Evolutionary conservation across 2,113 vertebrate genomes (phyloP).

Genomic region (Neolamprologus ventralis): DNA sequence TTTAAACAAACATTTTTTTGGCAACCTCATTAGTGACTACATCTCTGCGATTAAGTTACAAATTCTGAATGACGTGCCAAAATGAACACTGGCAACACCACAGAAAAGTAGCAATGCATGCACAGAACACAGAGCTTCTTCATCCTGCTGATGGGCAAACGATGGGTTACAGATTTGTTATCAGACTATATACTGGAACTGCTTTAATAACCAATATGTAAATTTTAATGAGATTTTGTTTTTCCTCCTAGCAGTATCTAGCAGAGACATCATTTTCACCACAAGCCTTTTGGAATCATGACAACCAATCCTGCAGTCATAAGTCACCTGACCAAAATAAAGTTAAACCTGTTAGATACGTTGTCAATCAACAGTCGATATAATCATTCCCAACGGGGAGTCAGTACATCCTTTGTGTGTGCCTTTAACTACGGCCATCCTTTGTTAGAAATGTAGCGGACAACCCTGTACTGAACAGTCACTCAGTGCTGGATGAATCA

Average conservation of each 20-base stretch:
- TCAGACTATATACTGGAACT: background rate
- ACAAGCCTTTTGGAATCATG: background rate
- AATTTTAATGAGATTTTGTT: slow-evolving; percentile 47
- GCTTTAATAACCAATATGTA: slow-evolving; percentile 36
- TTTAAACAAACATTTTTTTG: background rate
- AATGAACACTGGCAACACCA: background rate
- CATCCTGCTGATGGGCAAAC: background rate
- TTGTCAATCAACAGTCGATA: slow-evolving; percentile 1
- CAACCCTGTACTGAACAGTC: background rate
- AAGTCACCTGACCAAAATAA: slow-evolving; percentile 2
- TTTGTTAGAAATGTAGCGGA: background rate
- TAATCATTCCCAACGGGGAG: background rate
- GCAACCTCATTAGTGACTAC: background rate
- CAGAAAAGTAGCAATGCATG: background rate
- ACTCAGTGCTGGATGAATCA: slow-evolving; percentile 30
- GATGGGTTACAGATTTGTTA: slow-evolving; percentile 10
- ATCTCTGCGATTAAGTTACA: background rate
- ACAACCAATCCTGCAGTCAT: background rate
- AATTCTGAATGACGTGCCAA: background rate
- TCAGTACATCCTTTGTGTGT: background rate
- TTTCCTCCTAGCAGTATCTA: background rate
- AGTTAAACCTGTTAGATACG: background rate
- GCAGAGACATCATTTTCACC: slow-evolving; percentile 21
- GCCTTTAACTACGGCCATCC: background rate
- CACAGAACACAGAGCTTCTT: background rate